Conservation (phyloP, 2,797 vertebrate genomes). For the Chrysocyon brachyurus region DNA sequence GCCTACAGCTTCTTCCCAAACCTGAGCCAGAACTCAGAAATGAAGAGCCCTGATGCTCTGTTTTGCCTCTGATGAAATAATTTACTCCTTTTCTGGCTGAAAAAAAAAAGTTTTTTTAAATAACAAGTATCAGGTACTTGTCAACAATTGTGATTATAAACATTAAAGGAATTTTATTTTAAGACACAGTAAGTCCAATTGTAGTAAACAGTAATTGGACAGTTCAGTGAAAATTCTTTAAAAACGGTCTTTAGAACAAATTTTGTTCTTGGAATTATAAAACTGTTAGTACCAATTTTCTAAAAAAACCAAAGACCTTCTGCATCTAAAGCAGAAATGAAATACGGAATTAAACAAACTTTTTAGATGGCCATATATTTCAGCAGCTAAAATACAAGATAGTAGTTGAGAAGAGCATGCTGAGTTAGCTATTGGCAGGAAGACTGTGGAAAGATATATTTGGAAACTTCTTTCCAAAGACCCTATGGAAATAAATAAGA, state of each 20-base stretch:
- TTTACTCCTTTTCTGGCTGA: not conserved
- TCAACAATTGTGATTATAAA: not conserved
- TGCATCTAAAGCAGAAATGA: slow-evolving; percentile 6
- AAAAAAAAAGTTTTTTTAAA: slow-evolving; percentile 2
- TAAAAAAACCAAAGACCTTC: slow-evolving; percentile 27
- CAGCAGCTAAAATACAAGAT: not conserved
- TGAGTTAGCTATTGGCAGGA: not conserved
- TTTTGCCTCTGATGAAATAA: not conserved
- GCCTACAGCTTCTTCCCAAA: not conserved
- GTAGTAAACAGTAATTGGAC: not conserved
- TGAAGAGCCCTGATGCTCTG: not conserved
- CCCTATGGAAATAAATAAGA: not conserved
- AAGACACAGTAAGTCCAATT: not conserved
- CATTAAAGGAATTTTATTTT: slow-evolving; percentile 32
- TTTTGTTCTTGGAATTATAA: slow-evolving; percentile 47
- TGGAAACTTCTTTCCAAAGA: not conserved
- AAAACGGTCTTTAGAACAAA: not conserved
- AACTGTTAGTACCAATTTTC: slow-evolving; percentile 2
- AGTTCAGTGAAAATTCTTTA: not conserved
- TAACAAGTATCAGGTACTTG: not conserved
- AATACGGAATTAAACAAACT: slow-evolving; percentile 12
- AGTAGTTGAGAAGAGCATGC: not conserved
- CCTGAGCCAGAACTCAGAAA: not conserved
- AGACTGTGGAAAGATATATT: not conserved
- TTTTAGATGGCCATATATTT: slow-evolving; percentile 2